Base-by-base conservation (phyloP, 2,113 vertebrate species). In the Erythrocercus mccallii region DNA sequence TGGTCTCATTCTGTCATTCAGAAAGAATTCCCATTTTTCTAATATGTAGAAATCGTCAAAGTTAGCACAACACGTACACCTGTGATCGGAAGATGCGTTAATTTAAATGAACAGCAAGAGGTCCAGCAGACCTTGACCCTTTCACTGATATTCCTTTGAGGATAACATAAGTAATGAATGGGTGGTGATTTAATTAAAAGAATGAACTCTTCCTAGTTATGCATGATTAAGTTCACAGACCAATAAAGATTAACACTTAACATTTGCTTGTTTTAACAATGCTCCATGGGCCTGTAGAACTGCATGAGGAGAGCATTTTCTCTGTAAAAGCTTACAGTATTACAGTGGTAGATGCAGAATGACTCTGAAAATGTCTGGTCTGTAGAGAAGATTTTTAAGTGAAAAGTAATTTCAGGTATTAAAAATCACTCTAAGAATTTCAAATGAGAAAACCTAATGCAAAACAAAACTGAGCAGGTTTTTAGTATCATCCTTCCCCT, bases 211-310 rank as follows among this genome's bases (percentile, higher is more conserved):
- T 98, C 69, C 56, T 77, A 20, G 84, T 96, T 98, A 84, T 45
- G 78, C 93, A 77, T 96, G 95, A 98, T 97, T 97, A 97, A 97
- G 64, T 91, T 88, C 88, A 96, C 27, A 93, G 92, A 91, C 95
- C 96, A 92, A 95, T 97, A 96, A 97, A 97, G 96, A 97, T 97
- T 96, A 97, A 91, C 92, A 90, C 88, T 95, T 96, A 96, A 94
- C 95, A 97, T 86, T 97, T 90, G 37, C 61, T 92, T 95, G 71
- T 91, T 97, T 96, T 82, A 97, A 96, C 89, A 97, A 89, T 89
- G 82, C 83, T 97, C 92, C 48, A 50, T 6, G 80, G 95, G 45
- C 47, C 45, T 93, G 50, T 48, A 86, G 84, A 91, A 76, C 53
- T 93, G 85, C 12, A 19, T 38, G 84, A 89, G 53, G 57, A 94